Evolutionary conservation across 2,113 vertebrate species (phyloP), one percentile per base, ranked within the genome.

Genomic region (Ivindomyrus marchei): DNA sequence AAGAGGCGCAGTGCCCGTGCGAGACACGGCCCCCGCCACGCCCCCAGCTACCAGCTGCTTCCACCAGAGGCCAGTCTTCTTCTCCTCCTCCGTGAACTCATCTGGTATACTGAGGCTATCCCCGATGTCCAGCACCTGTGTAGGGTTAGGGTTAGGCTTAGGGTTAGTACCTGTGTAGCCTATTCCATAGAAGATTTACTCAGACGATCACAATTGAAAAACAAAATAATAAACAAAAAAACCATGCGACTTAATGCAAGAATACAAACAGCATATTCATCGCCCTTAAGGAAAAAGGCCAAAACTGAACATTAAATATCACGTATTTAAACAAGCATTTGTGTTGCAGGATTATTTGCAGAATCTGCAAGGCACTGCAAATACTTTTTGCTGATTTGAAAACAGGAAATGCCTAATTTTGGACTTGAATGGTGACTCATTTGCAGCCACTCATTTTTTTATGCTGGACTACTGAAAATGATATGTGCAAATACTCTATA

Each of bases 21-120:
- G 95, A 39, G 98, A 99, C 62, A 99, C 96, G 0, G 98, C 98
- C 0, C 98, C 98, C 0, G 98, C 98, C 91, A 97, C 90, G 10
- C 94, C 98, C 24, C 98, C 98, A 0, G 98, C 96, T 80, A 95
- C 47, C 36, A 99, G 97, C 95, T 99, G 98, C 91, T 92, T 97
- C 97, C 97, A 99, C 98, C 98, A 99, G 91, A 98, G 91, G 0
- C 98, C 98, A 0, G 96, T 96, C 2, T 95, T 97, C 24, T 97
- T 99, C 93, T 99, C 98, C 88, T 99, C 97, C 90, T 99, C 98
- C 0, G 98, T 99, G 94, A 99, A 99, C 92, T 99, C 98, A 93
- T 99, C 98, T 15, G 98, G 98, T 91, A 99, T 98, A 80, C 97
- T 94, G 84, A 99, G 94, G 90, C 98, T 99, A 89, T 99, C 98